Base-by-base conservation (phyloP, 2,797 vertebrate species). In the Phoebastria nigripes region DNA sequence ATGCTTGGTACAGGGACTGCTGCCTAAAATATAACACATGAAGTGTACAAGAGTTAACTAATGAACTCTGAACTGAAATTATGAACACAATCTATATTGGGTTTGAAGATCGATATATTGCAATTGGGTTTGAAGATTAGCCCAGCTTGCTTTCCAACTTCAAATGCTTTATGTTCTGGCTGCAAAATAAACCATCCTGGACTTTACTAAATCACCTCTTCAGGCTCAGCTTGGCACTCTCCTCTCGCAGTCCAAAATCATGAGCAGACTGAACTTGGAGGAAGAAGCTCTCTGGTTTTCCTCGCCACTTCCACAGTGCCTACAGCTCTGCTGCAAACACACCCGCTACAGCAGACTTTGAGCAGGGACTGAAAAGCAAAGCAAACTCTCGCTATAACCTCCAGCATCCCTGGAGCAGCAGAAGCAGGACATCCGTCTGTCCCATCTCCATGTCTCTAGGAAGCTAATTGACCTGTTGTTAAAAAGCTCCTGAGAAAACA, bases 1-100 rank as follows among this genome's bases (percentile, higher is more conserved):
- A 74, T 17, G 15, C 61, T 78, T 37, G 4, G 15, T 37, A 35
- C 24, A 51, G 7, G 15, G 26, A 33, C 8, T 72, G 12, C 35
- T 82, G 49, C 80, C 59, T 71, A 41, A 90, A 78, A 61, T 11
- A 18, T 37, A 56, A 59, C 2, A 5, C 18, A 35, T 12, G 7
- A 83, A 67, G 47, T 35, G 19, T 55, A 25, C n/a, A 28, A 80
- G 51, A 77, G 37, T 56, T 47, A 81, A 59, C 37, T 83, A 91
- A 94, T 63, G 73, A 94, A 76, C 49, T 76, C 66, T 49, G 84
- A 93, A 59, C 31, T 86, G 70, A 89, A 95, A 95, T 89, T 61
- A 93, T 37, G 49, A 84, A 72, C 49, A 81, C 80, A 61, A n/a
- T n/a, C 56, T 87, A 12, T 86, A 83, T n/a, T 62, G 63, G 13